phyloP scores from a whole-genome alignment of 2,797 vertebrate genomes.

The Neoniphon sammara region DNA sequence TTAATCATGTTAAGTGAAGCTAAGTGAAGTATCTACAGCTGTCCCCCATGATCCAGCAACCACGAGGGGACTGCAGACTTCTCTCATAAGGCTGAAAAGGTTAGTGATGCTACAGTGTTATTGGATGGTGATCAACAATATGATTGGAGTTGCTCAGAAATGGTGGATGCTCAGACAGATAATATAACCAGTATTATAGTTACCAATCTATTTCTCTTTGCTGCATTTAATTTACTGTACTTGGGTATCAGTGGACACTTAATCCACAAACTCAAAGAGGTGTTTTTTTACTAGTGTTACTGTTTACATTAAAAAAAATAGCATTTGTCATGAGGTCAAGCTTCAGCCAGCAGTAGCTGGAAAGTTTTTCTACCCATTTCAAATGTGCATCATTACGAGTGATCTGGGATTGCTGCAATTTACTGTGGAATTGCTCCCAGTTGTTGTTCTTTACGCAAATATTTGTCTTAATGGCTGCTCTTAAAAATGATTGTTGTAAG shows the following conservation, averaged over 20 bases:
- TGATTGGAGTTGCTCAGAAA: neutral
- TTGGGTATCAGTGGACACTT: too few species aligned
- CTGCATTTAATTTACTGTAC: too few species aligned
- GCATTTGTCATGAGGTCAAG: slow-evolving; percentile 1
- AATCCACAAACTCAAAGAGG: too few species aligned
- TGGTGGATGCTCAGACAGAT: too few species aligned
- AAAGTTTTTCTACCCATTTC: slow-evolving; percentile 9
- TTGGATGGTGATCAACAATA: neutral
- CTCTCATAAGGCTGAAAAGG: neutral
- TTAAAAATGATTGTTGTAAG: slow-evolving; percentile 16
- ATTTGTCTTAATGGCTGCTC: slow-evolving; percentile 26
- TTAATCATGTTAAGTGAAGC: neutral
- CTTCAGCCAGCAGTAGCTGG: slow-evolving; percentile 15
- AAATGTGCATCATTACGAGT: slow-evolving; percentile 35
- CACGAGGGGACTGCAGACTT: neutral
- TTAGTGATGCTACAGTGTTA: too few species aligned
- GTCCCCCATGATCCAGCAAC: too few species aligned
- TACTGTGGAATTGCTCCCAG: slow-evolving; percentile 60
- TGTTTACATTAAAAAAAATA: neutral
- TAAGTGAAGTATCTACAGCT: neutral
- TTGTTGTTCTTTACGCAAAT: slow-evolving; percentile 33
- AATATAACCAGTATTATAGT: neutral
- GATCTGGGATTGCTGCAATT: slow-evolving; percentile 41
- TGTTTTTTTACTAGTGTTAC: too few species aligned
- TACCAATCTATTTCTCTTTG: neutral